Base-by-base conservation (phyloP, 2,113 vertebrate species). In the Oplegnathus fasciatus region DNA sequence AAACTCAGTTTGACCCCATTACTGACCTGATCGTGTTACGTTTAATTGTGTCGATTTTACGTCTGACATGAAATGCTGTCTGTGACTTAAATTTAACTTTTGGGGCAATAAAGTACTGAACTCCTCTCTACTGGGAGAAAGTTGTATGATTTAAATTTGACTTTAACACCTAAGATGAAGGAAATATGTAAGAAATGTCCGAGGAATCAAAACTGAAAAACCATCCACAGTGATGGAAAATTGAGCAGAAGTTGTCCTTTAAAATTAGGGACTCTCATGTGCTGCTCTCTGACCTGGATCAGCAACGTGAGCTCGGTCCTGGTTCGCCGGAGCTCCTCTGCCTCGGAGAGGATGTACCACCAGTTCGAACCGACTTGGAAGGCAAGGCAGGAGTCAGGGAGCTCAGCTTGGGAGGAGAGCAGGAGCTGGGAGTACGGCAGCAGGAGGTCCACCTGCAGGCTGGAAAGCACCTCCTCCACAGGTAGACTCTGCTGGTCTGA, bases 371-470 rank as follows among this genome's bases (percentile, higher is more conserved):
- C 82, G 58, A 87, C 94, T 76, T 77, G 95, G 54, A 99, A 88
- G 1, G 89, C 94, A 34, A 99, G 93, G 57, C 97, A 99, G 72
- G 96, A 90, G 78, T 97, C 96, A 0, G 97, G 97, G 82, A 98
- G 91, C 20, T 86, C 79, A 0, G 55, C 32, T 0, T 15, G 30
- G 8, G 69, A 73, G 69, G 65, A 54, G 24, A 93, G 95, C 0
- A 85, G 91, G 32, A 99, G 89, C 55, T 97, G 95, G 0, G 94
- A 91, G 24, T 95, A 97, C 0, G 96, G 95, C 80, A 96, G 95
- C 55, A 95, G 96, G 42, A 97, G 84, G 0, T 87, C 94, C 8
- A 96, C 84, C 78, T 97, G 96, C 69, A 98, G 90, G 34, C 92
- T 75, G 0, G 96, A 96, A 73, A 95, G 91, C 75, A 97, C 88